Evolutionary conservation across 2,888 invertebrate genomes (phyloP), one percentile per base, ranked within the genome.

Genomic region (Chrysolina haemoptera): DNA sequence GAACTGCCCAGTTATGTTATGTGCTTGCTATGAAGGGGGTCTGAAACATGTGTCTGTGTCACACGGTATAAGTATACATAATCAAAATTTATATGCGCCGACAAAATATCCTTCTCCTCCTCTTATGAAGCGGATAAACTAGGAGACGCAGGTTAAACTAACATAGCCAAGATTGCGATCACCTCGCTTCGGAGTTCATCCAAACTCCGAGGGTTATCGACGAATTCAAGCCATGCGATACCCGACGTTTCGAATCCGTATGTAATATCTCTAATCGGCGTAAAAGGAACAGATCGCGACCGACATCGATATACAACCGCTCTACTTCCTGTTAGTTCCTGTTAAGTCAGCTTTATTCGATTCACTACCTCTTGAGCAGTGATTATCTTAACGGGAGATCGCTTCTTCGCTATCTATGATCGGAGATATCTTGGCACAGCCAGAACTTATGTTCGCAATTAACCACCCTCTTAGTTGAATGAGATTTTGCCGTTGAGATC

Each of bases 381-480:
- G 35, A 66, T 50, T 66, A 66, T 66, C 66, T 66, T 9, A 14
- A 59, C 59, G 59, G 59, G 10, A 22, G 27, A 59, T 59, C 59
- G 35, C 59, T 22, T n/a, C n/a, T 59, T 35, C 22, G 5, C 59
- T 11, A 59, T 59, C 35, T 59, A 14, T 27, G 35, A 59, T 59
- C 59, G 53, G 48, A 65, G 46, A 65, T 65, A 65, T 65, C 65
- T 65, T 10, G 11, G 18, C 18, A 14, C 18, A 10, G 9, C 14
- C 35, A n/a, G 35, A 59, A 59, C 59, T 59, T 59, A 59, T 59
- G 66, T 66, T 50, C 16, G 53, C 18, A 55, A 50, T 67, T 48
- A 53, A 53, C 67, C 40, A 48, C 53, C 66, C 53, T 53, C 48
- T 66, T 67, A 53, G 65, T 20, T 40, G 35, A 67, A 67, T 48